Conservation (phyloP, 2,797 vertebrate species). For the Aulostomus chinensis region DNA sequence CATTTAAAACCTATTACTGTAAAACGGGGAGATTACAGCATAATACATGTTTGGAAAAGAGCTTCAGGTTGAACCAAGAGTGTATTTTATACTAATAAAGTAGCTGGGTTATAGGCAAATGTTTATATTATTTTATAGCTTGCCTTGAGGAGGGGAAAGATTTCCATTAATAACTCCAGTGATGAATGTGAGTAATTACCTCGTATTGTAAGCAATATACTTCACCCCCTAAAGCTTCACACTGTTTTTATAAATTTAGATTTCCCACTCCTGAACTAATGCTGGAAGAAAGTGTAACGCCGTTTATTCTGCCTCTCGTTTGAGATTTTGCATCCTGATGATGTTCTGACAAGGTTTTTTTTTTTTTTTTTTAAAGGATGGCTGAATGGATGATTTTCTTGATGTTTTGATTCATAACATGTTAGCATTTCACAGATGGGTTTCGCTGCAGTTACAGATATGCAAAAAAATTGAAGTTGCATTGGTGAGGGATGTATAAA, state of each 20-base stretch:
- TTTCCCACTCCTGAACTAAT: slow-evolving; percentile 24
- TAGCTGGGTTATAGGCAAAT: slow-evolving; percentile 67
- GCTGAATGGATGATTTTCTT: too few relatives aligned
- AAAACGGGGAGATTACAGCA: slow-evolving; percentile 70
- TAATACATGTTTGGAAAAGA: slow-evolving; percentile 67
- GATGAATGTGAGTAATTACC: slow-evolving; percentile 71
- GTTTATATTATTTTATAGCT: slow-evolving; percentile 74
- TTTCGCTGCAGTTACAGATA: too few relatives aligned
- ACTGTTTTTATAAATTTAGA: slow-evolving; percentile 43
- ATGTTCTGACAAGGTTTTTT: neutral
- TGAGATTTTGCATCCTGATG: neutral
- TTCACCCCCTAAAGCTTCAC: slow-evolving; percentile 52
- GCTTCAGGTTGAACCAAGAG: slow-evolving; percentile 57
- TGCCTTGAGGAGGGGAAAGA: slow-evolving; percentile 61
- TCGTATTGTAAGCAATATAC: slow-evolving; percentile 60
- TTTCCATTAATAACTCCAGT: slow-evolving; percentile 67
- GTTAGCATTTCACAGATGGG: too few relatives aligned
- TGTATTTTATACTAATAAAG: slow-evolving; percentile 69
- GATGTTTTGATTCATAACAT: too few relatives aligned
- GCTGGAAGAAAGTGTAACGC: neutral
- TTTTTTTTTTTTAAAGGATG: too few relatives aligned
- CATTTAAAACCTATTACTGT: slow-evolving; percentile 67
- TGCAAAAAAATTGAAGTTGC: neutral
- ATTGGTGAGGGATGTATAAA: slow-evolving; percentile 7
- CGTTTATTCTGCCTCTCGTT: neutral